Base-by-base conservation (phyloP, 2,888 invertebrate genomes). In the Galeopsomyia nigrocyanea region DNA sequence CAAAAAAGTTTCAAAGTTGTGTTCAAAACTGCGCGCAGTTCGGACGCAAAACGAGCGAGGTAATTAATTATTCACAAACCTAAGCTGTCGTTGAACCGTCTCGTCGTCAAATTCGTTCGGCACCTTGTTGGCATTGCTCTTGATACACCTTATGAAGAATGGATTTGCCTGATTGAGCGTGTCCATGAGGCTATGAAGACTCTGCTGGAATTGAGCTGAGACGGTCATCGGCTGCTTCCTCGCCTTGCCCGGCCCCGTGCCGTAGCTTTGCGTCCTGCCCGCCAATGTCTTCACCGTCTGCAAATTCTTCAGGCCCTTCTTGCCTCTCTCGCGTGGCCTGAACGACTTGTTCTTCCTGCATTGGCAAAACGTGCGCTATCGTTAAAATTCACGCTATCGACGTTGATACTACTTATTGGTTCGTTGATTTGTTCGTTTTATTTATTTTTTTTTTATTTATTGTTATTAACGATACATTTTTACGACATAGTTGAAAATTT, bases 151-250 rank as follows among this genome's bases (percentile, higher is more conserved):
- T 74, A 94, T 92, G 84, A 95, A 95, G 87, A 93, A 94, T 10
- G 94, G 94, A 86, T 94, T 93, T 2, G 94, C 94, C 82, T 96
- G 95, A 86, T 96, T 96, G 62, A 98, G 88, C 0, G 97, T 97
- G 81, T 95, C 95, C 97, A 98, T 97, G 56, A 98, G 89, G 47
- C 95, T 93, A 76, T 95, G 94, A 67, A 98, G 88, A 61, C 97
- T 97, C 87, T 95, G 95, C 87, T 97, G 95, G 87, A 98, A 98
- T 88, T 98, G 98, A 16, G 96, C 96, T 1, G 96, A 95, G 1
- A 98, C 98, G 0, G 97, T 97, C 82, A 96, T 91, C 14, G 96
- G 95, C 82, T 96, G 95, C 86, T 95, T 95, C 73, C 95, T 88
- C 50, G 93, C 93, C 83, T 91, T 91, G 16, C 89, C 89, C 0